Evolutionary conservation across 2,888 invertebrate species (phyloP).

Genomic region (Pseudanteris insignis): DNA sequence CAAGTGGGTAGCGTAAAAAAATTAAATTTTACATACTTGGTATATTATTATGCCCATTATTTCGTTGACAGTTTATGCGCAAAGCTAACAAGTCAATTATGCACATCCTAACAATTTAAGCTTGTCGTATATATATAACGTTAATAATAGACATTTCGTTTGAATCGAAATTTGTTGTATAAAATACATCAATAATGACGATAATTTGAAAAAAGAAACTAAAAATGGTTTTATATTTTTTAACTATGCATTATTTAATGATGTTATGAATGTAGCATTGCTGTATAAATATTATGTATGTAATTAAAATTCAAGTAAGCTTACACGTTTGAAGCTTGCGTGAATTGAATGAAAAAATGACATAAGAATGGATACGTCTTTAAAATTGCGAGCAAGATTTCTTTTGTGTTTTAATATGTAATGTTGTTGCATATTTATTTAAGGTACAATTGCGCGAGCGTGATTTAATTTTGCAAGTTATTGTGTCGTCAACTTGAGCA

Average conservation of each 20-base stretch:
- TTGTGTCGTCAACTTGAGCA: background rate
- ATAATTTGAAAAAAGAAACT: constrained; percentile 22
- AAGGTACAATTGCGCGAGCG: constrained; percentile 25
- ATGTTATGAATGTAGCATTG: constrained; percentile 37
- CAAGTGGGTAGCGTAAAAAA: too few relatives aligned
- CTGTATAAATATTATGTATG: constrained; percentile 27
- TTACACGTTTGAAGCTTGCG: constrained; percentile 5
- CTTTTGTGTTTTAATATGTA: constrained; percentile 28
- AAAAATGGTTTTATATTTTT: constrained; percentile 38
- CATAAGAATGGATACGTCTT: constrained; percentile 23
- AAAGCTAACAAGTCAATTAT: too few relatives aligned
- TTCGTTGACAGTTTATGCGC: too few relatives aligned
- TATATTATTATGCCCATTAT: too few relatives aligned
- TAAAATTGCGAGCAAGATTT: constrained; percentile 11
- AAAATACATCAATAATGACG: too few relatives aligned
- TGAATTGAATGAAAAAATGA: constrained; percentile 1
- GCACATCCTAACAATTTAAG: too few relatives aligned
- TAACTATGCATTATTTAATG: constrained; percentile 38
- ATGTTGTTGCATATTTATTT: constrained; percentile 41
- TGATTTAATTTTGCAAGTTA: constrained; percentile 1
- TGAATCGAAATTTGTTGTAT: too few relatives aligned
- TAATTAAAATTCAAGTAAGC: constrained; percentile 5
- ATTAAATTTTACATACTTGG: too few relatives aligned
- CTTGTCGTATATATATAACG: too few relatives aligned
- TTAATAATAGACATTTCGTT: too few relatives aligned